Percentiles rank a stretch among this genome's conserved stretches.
These are phyloP conservation scores for Rhadina sibilatrix DNA, from an alignment of 2,113 vertebrate species.

Conservation along the genomic window DNA sequence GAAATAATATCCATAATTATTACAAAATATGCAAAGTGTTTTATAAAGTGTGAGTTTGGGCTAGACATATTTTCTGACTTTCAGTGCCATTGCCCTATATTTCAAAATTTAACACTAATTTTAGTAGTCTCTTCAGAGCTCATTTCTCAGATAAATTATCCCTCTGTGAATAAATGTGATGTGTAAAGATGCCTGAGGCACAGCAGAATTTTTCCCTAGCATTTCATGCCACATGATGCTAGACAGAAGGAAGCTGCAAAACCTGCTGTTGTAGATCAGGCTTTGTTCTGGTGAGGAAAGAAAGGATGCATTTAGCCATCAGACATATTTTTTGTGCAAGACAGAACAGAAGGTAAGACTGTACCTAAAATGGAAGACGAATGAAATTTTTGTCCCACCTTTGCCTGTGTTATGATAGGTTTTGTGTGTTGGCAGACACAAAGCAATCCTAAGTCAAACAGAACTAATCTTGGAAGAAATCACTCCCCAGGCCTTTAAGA, in stretches of 20 bases:
- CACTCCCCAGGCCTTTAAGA: neutral
- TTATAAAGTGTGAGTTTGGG: neutral
- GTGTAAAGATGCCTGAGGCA: constrained; percentile 17
- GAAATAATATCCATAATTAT: neutral
- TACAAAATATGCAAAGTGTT: neutral
- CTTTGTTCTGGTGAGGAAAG: neutral
- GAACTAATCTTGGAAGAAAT: neutral
- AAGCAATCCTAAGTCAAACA: neutral
- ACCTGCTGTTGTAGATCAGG: neutral
- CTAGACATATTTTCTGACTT: constrained; percentile 14
- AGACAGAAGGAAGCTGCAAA: neutral
- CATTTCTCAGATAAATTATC: neutral
- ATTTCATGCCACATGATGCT: neutral
- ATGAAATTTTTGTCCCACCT: neutral
- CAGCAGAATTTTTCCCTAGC: neutral
- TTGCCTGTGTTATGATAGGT: neutral
- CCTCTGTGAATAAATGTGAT: neutral
- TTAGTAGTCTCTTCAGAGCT: constrained; percentile 22
- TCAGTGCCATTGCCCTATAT: neutral
- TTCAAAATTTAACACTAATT: constrained; percentile 13
- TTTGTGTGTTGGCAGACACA: neutral
- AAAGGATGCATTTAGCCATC: neutral
- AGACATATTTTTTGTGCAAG: accelerated
- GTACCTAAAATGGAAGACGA: neutral
- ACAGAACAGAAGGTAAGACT: neutral